phyloP scores from a whole-genome alignment of 92 coral and sea anemone species.

The Phenganax stokvisi region DNA sequence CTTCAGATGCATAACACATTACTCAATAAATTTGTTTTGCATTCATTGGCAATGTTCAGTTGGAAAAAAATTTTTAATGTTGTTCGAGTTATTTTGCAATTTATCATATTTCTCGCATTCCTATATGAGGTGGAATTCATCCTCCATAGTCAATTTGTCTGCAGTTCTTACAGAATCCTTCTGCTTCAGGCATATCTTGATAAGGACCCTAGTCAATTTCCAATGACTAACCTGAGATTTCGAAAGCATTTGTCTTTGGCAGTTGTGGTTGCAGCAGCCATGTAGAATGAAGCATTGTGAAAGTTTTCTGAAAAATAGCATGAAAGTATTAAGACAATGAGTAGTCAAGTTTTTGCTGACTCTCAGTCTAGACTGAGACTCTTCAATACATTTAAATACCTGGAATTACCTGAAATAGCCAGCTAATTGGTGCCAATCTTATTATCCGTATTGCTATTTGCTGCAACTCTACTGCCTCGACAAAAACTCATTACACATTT shows the following conservation, averaged over 20 bases:
- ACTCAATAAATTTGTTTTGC: too few relatives aligned
- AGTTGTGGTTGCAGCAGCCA: conserved; percentile 80
- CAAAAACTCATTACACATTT: conserved; percentile 69
- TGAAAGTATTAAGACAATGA: not conserved
- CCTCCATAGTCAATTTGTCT: too few relatives aligned
- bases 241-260: conserved; percentile 57
- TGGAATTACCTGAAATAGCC: conserved; percentile 69
- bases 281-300: conserved; percentile 75
- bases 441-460: conserved; percentile 94
- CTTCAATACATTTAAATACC: not conserved
- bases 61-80: too few relatives aligned
- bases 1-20: too few relatives aligned
- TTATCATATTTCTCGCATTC: too few relatives aligned
- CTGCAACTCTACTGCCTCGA: conserved; percentile 96
- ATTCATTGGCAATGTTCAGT: too few relatives aligned
- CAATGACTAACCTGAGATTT: conserved; percentile 70
- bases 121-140: too few relatives aligned
- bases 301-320: conserved; percentile 56
- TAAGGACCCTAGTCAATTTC: conserved; percentile 49
- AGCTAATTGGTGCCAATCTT: conserved; percentile 94
- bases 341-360: too few relatives aligned
- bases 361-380: too few relatives aligned
- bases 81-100: too few relatives aligned
- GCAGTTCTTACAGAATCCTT: too few relatives aligned
- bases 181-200: too few relatives aligned